phyloP scores from a whole-genome alignment of 2,888 invertebrate species.

The Myathropa florea region DNA sequence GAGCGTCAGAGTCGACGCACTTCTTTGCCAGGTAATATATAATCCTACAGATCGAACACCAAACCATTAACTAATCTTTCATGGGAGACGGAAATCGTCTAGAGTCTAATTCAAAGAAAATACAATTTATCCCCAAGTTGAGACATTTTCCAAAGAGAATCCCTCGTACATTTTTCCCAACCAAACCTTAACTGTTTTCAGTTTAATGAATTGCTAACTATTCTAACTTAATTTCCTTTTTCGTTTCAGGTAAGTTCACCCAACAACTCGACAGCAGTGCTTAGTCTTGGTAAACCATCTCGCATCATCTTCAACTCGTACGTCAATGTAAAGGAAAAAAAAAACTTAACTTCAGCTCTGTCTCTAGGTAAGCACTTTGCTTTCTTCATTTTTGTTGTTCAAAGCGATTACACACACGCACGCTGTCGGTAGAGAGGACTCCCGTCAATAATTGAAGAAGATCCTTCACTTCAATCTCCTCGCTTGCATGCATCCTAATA shows the following conservation, averaged over 20 bases:
- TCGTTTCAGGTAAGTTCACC: background rate
- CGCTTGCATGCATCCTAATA: slow-evolving; percentile 3
- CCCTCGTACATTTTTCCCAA: too few relatives aligned
- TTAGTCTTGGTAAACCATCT: background rate
- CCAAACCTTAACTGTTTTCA: background rate
- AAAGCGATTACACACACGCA: background rate
- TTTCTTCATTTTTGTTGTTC: background rate
- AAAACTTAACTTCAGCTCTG: background rate
- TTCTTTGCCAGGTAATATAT: too few relatives aligned
- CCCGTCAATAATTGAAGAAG: slow-evolving; percentile 31
- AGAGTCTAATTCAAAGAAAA: too few relatives aligned
- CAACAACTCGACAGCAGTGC: background rate
- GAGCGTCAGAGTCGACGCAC: too few relatives aligned
- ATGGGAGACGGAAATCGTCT: too few relatives aligned
- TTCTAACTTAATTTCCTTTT: background rate
- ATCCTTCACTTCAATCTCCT: slow-evolving; percentile 14
- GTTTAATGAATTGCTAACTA: background rate
- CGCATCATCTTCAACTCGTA: too few relatives aligned
- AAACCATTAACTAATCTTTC: too few relatives aligned
- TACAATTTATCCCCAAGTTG: too few relatives aligned
- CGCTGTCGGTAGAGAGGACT: too few relatives aligned
- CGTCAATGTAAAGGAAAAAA: background rate
- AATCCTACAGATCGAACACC: too few relatives aligned
- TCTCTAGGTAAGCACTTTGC: background rate
- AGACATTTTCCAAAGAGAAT: too few relatives aligned